phyloP scores from a whole-genome alignment of 2,888 invertebrate species.

The Isotomurus palustris region DNA sequence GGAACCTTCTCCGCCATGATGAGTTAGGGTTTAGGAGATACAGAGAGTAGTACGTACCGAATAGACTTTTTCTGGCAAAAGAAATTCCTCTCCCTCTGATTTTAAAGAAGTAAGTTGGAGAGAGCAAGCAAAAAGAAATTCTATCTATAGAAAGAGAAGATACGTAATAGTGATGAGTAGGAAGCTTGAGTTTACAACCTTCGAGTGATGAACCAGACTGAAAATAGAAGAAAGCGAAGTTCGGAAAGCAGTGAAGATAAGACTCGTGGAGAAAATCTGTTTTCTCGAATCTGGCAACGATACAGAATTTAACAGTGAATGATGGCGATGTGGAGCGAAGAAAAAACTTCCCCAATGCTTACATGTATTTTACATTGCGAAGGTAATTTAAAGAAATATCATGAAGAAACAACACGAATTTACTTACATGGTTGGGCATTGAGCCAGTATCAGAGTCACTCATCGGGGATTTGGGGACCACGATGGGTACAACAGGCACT shows the following conservation, averaged over 20 bases:
- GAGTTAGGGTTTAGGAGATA: too few species aligned
- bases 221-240: conserved; percentile 3
- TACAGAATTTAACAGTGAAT: not conserved
- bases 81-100: too few species aligned
- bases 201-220: not conserved
- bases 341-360: too few species aligned
- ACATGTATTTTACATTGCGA: too few species aligned
- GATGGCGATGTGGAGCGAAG: not conserved
- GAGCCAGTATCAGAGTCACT: conserved; percentile 33
- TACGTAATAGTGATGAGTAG: not conserved
- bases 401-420: not conserved
- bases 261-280: not conserved
- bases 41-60: too few species aligned
- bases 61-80: too few species aligned
- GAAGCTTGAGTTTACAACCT: not conserved
- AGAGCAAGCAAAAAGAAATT: not conserved
- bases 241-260: not conserved
- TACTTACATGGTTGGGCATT: conserved; percentile 35
- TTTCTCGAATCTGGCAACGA: conserved; percentile 1
- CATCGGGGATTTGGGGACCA: not conserved
- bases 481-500: not conserved
- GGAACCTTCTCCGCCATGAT: too few species aligned
- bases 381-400: not conserved
- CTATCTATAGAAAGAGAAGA: not conserved
- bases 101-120: too few species aligned